Base-by-base conservation (phyloP, 2,113 vertebrate species). In the Acrocephalus arundinaceus region DNA sequence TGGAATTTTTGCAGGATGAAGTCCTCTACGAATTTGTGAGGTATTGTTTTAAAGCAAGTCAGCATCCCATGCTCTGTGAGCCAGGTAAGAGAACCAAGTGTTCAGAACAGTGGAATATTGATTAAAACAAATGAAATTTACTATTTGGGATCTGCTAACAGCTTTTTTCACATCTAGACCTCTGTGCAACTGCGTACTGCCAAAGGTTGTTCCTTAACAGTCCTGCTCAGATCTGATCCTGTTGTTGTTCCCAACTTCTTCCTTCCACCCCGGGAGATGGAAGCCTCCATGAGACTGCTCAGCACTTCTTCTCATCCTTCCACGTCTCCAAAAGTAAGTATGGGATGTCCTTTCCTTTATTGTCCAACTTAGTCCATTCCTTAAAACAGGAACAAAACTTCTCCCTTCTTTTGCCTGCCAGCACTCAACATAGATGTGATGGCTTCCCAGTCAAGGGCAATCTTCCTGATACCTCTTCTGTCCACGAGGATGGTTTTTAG, bases 201-300 rank as follows among this genome's bases (percentile, higher is more conserved):
- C 61, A 30, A 27, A 51, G n/a, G 52, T 71, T 73, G 62, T 77
- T 95, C 86, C 98, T 98, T 98, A 98, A 99, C 97, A 25, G 48
- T 39, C 46, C 46, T 35, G 41, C 73, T 88, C 90, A 99, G 99
- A 84, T 97, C 96, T 3, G 93, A 97, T 61, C 96, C 97, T 23
- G 45, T 97, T 43, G 96, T 97, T 27, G 80, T 99, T 57, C 99
- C 99, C 37, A 99, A 99, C 94, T 99, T 99, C 97, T 99, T 99
- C 95, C 98, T 99, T 62, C 97, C 99, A 5, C 97, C 98, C 33
- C 97, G 98, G 77, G 97, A 99, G 74, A 83, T 99, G 96, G 99
- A 99, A 95, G 98, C 98, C 1, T 99, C 99, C 46, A 98, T 99
- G 97, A 98, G 98, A 92, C 96, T 98, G 73, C 98, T 99, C 43